A percentile compares a stretch with the other conserved stretches of the same genome.
These are phyloP conservation scores for Daphoenositta chrysoptera DNA, from an alignment of 2,113 vertebrate species.

Conservation along the genomic window DNA sequence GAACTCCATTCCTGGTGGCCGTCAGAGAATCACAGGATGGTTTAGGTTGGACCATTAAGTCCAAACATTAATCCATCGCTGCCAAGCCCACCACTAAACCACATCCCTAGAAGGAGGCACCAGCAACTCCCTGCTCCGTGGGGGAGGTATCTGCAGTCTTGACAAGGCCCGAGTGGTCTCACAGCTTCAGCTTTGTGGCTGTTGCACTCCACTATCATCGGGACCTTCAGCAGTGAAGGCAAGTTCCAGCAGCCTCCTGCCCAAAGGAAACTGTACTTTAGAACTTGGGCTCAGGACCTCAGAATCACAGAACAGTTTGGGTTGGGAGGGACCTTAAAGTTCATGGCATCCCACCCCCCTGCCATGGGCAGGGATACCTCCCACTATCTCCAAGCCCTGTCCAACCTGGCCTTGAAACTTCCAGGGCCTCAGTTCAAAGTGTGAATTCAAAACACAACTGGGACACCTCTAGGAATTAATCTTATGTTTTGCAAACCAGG, in stretches of 20 bases:
- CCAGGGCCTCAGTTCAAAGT: background rate
- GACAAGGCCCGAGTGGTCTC: background rate
- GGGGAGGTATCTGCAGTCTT: background rate
- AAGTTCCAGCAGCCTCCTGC: background rate
- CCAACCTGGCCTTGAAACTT: accelerated
- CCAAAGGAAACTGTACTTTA: background rate
- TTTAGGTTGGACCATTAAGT: too few relatives aligned
- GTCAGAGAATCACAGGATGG: background rate
- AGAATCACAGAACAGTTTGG: background rate
- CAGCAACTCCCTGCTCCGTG: background rate
- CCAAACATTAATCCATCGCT: accelerated
- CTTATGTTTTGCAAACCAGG: background rate
- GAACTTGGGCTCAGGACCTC: background rate
- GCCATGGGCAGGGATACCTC: background rate
- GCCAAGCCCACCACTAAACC: too few relatives aligned
- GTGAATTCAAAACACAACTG: background rate
- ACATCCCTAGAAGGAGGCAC: too few relatives aligned
- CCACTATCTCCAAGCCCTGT: accelerated
- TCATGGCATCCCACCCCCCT: accelerated
- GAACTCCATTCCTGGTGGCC: background rate
- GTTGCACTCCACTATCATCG: background rate
- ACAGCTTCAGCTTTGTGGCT: background rate
- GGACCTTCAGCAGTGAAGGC: background rate
- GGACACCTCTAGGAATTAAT: background rate
- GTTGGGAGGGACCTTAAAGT: background rate